Conservation (phyloP, 2,113 vertebrate genomes). For the Lutjanus erythropterus region DNA sequence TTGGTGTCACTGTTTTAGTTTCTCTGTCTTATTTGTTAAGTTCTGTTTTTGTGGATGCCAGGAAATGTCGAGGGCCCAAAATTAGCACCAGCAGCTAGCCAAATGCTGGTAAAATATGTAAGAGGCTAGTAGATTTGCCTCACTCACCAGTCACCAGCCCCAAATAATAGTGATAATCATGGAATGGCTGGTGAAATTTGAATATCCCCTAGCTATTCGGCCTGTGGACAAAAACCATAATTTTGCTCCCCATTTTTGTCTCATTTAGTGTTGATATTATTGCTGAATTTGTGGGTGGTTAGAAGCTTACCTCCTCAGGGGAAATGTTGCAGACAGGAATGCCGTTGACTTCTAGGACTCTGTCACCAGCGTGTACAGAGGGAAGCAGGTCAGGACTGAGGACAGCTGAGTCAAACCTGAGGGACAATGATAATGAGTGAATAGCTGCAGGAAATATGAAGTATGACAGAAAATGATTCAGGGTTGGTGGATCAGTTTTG, state of each 20-base stretch:
- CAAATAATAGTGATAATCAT: too few species aligned
- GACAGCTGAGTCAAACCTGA: conserved; percentile 87
- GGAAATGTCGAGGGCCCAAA: too few species aligned
- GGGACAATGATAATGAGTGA: conserved; percentile 15
- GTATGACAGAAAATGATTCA: accelerated
- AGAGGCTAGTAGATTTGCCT: too few species aligned
- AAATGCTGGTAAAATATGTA: too few species aligned
- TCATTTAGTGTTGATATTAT: not conserved
- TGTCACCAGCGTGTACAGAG: conserved; percentile 92
- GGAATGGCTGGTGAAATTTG: too few species aligned
- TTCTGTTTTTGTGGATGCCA: not conserved
- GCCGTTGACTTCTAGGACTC: conserved; percentile 94
- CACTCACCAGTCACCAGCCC: too few species aligned
- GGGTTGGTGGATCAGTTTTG: not conserved
- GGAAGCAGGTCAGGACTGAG: conserved; percentile 91
- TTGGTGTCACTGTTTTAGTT: not conserved
- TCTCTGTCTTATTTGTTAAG: not conserved
- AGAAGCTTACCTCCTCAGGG: conserved; percentile 88
- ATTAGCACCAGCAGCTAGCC: too few species aligned
- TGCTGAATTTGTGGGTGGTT: not conserved
- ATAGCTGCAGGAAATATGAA: not conserved
- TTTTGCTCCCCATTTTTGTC: too few species aligned
- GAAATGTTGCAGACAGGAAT: conserved; percentile 90
- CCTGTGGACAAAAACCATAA: too few species aligned
- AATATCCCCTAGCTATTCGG: too few species aligned